phyloP scores from a whole-genome alignment of 1,140 invertebrate species.

The Phocides pigmalion region DNA sequence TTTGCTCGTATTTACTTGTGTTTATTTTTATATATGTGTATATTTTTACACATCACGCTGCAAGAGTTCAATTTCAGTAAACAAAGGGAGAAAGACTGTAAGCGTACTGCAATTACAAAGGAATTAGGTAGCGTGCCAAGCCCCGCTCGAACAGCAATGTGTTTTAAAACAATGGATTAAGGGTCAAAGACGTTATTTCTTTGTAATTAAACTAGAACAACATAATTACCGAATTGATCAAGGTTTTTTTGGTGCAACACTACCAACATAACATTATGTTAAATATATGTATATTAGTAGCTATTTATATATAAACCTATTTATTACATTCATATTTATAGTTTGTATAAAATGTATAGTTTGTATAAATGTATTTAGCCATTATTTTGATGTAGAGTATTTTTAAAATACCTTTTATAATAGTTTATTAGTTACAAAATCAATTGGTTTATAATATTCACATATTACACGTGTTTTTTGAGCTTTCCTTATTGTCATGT shows the following conservation, averaged over 20 bases:
- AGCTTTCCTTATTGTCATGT: too few relatives aligned
- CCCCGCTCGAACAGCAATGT: neutral
- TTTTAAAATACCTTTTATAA: too few relatives aligned
- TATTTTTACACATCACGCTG: neutral
- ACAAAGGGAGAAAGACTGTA: constrained; percentile 12
- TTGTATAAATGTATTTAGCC: too few relatives aligned
- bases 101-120: constrained; percentile 1
- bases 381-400: too few relatives aligned
- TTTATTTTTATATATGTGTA: neutral
- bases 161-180: constrained; percentile 15
- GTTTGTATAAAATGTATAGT: too few relatives aligned
- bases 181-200: constrained; percentile 14
- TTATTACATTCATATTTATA: too few relatives aligned
- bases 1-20: too few relatives aligned
- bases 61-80: constrained; percentile 1
- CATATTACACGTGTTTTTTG: too few relatives aligned
- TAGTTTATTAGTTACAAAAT: too few relatives aligned
- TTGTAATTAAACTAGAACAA: constrained; percentile 10
- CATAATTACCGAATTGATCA: neutral
- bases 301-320: too few relatives aligned
- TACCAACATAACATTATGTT: neutral
- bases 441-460: too few relatives aligned
- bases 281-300: too few relatives aligned
- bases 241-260: neutral
- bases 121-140: constrained; percentile 12